Conservation (phyloP, 1,140 invertebrate species). For the Cyrtorhinus lividipennis region DNA sequence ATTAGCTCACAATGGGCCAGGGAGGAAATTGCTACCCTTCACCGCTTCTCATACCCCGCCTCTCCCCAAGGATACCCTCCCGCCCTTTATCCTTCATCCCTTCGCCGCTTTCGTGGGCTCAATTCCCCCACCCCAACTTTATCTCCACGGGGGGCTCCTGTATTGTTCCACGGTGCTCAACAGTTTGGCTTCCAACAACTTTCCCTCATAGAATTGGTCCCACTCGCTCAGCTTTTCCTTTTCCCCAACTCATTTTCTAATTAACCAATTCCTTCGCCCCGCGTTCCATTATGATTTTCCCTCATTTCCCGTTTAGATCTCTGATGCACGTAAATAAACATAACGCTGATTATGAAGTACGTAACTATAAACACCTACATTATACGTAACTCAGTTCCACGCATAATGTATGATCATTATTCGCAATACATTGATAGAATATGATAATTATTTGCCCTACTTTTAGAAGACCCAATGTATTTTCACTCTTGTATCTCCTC, state of each 20-base stretch:
- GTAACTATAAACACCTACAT: too few relatives aligned
- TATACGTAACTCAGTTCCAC: too few relatives aligned
- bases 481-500: too few relatives aligned
- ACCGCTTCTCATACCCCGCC: background rate
- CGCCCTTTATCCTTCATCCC: background rate
- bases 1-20: slow-evolving; percentile 18
- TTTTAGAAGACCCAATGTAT: too few relatives aligned
- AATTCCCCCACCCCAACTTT: background rate
- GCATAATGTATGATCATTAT: too few relatives aligned
- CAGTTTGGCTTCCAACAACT: slow-evolving; percentile 5
- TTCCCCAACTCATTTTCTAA: background rate
- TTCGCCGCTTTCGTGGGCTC: background rate
- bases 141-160: background rate
- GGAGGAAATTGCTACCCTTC: slow-evolving; percentile 12
- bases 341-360: too few relatives aligned
- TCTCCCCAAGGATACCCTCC: too few relatives aligned
- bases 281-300: too few relatives aligned
- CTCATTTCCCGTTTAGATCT: too few relatives aligned
- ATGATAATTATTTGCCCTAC: too few relatives aligned
- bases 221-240: background rate
- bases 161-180: slow-evolving; percentile 4
- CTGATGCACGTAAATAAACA: too few relatives aligned
- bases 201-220: background rate
- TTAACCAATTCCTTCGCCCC: background rate
- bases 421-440: too few relatives aligned